Evolutionary conservation across 2,113 vertebrate species (phyloP).

Genomic region (Fregata magnificens): DNA sequence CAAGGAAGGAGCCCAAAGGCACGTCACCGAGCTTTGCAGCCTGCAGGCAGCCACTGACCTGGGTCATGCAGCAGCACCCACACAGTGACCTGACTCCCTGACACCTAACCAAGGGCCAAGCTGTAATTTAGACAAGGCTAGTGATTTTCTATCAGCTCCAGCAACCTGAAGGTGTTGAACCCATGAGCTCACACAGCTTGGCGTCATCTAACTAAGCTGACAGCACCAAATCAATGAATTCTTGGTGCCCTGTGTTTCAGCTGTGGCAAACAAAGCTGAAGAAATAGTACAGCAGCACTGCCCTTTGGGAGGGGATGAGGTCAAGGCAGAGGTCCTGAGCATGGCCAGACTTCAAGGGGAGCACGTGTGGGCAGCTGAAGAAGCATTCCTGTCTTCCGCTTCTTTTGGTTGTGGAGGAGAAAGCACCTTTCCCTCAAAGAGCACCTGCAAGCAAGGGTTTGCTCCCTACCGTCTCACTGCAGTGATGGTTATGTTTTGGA

Average conservation of each 20-base stretch:
- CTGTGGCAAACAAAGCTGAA: background rate
- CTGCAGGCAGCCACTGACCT: background rate
- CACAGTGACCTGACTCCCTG: background rate
- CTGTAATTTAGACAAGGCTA: background rate
- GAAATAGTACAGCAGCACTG: background rate
- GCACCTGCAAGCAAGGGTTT: background rate
- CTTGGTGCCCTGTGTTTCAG: background rate
- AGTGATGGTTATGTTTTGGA: background rate
- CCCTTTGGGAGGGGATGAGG: background rate
- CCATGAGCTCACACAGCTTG: background rate
- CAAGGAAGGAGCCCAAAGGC: background rate
- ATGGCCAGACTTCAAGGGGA: background rate
- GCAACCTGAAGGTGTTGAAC: background rate
- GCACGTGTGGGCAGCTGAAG: background rate
- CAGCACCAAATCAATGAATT: background rate
- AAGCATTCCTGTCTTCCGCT: background rate
- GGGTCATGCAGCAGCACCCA: background rate
- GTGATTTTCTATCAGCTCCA: slow-evolving; percentile 5
- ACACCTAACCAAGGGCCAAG: background rate
- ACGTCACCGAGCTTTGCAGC: background rate
- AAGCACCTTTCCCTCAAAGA: background rate
- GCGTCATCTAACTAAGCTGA: background rate
- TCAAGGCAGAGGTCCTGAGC: background rate
- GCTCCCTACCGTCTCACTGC: background rate
- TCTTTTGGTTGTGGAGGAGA: background rate